Base-by-base conservation (phyloP, 2,113 vertebrate genomes). In the Eurypyga helias region DNA sequence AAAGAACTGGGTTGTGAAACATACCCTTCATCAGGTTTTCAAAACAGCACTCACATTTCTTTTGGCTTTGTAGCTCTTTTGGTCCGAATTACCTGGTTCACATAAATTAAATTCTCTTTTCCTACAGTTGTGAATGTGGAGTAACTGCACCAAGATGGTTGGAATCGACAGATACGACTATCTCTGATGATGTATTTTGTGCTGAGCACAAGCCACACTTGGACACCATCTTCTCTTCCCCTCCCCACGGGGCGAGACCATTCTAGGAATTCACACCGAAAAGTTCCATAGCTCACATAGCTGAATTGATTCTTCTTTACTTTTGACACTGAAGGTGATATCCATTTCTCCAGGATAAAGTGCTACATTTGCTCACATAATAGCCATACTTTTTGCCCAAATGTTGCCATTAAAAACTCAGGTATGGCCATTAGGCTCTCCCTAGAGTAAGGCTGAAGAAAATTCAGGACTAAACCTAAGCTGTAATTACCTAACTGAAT, bases 401-500 rank as follows among this genome's bases (percentile, higher is more conserved):
- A 97, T 97, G 96, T 94, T 96, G 65, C 96, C 96, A 96, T 96
- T 97, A 97, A 97, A 97, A 97, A 96, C 96, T 96, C 93, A 60
- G 94, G 61, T 70, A 82, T 96, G 94, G 84, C 96, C 96, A 97
- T 97, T 97, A 97, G 94, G 96, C 73, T 96, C 87, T 96, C 92
- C 84, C 91, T 65, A 7, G 84, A 96, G 96, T 64, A 87, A 95
- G 91, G 91, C 77, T 87, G 96, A 96, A 96, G 94, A 91, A 96
- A 96, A 96, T 93, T 87, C 96, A 95, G 91, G 94, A 89, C 93
- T 93, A 96, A 97, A 96, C 94, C 91, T 45, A 52, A 87, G 94
- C 41, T 66, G 96, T 96, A 97, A 97, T 97, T 97, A 97, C 87
- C 91, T 85, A 60, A 29, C 93, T 96, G 94, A 96, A 96, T 60